Evolutionary conservation across 1,140 invertebrate genomes (phyloP), one percentile per base, ranked within the genome.

Genomic region (Drosophila navojoa): DNA sequence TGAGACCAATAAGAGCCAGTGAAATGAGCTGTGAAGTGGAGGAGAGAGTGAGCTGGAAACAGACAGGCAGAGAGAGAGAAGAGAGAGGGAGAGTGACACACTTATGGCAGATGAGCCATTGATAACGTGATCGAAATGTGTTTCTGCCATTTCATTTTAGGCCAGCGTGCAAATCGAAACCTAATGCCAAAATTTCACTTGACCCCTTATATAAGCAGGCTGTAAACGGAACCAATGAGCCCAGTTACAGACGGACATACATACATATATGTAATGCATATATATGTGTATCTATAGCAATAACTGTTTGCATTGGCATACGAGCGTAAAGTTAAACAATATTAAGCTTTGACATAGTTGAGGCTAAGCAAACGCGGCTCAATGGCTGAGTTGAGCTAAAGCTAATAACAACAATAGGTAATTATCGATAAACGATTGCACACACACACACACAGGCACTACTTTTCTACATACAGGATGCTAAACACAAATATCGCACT

Each of bases 181-280:
- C 68, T 66, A 76, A 72, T 60, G 47, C 35, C 35, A 52, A 82
- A 82, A 71, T 73, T 76, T 79, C 61, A 59, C 72, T 76, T 79
- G 79, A 75, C 82, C 79, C 64, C 75, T 86, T 86, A 82, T 55
- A 58, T 87, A 86, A 86, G 68, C 67, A 73, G 70, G 81, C 53
- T 13, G 61, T 50, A 68, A 85, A 85, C 81, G 81, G 82, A 85
- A 85, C 81, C 87, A 87, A 85, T 81, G 47, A 29, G 42, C 64
- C 35, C 68, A 68, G 60, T 55, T 19, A 45, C 38, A 38, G 47
- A 25, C 38, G 29, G 47, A 25, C 15, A 35, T 16, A 16, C 15
- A 16, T 15, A 45, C 5, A 45, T 11, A 38, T 13, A 38, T 13
- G 10, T 2, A 38, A 38, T 38, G 10, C 35, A 63, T 16, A 35